Percentiles rank a stretch among this genome's conserved stretches.
Evolutionary conservation across 2,888 invertebrate genomes (phyloP).

Genomic region (Drosophila birchii): DNA sequence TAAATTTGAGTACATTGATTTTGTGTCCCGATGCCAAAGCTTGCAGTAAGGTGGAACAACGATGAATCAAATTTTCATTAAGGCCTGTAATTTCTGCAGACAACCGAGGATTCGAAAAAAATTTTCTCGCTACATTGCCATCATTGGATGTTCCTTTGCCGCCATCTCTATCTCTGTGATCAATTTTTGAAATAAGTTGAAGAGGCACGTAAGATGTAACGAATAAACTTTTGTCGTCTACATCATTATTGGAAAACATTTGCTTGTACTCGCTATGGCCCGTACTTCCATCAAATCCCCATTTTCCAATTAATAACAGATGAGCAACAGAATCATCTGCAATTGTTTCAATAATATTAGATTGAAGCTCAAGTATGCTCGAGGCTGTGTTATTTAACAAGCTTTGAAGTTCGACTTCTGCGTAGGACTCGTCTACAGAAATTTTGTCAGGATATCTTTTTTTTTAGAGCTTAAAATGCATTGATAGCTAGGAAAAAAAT

Average conservation of each 20-base stretch:
- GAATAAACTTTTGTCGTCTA: constrained; percentile 12
- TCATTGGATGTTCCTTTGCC: no score
- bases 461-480: constrained; percentile 2
- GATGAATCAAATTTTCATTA: no score
- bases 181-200: no score
- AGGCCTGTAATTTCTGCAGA: no score
- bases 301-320: constrained; percentile 21
- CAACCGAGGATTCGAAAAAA: no score
- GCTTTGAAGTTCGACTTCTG: constrained; percentile 16
- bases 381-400: constrained; percentile 19
- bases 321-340: constrained; percentile 16
- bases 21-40: no score
- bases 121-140: no score
- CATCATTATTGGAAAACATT: constrained; percentile 15
- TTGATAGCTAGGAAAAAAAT: constrained; percentile 24
- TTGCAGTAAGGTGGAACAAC: no score
- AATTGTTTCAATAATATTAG: constrained; percentile 15
- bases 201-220: no score
- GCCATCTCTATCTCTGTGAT: no score
- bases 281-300: constrained; percentile 19
- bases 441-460: constrained; percentile 21
- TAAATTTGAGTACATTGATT: no score
- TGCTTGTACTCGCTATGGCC: constrained; percentile 1
- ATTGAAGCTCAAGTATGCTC: constrained; percentile 17
- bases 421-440: constrained; percentile 14